Percentiles rank a stretch among this genome's conserved stretches.
Evolutionary conservation across 2,888 invertebrate species (phyloP).

Genomic region (Trissolcus japonicus): DNA sequence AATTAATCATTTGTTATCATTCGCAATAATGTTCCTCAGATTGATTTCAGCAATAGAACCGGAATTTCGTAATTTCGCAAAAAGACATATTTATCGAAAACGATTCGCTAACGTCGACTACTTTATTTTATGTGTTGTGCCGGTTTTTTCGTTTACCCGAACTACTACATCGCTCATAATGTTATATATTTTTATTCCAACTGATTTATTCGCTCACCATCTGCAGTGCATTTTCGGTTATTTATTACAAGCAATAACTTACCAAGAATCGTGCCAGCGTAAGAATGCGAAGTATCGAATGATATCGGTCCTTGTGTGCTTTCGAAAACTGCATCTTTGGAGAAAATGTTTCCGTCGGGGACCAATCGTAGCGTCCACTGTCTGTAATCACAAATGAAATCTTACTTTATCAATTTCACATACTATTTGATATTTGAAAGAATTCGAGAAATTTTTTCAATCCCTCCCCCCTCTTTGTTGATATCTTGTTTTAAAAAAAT

Average conservation of each 20-base stretch:
- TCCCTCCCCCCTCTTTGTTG: too few relatives aligned
- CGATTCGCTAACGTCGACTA: background rate
- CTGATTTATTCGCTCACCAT: slow-evolving; percentile 46
- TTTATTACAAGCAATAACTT: slow-evolving; percentile 60
- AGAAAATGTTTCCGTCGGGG: slow-evolving; percentile 69
- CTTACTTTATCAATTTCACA: background rate
- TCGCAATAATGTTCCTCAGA: too few relatives aligned
- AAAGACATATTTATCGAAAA: slow-evolving; percentile 3
- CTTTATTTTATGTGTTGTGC: slow-evolving; percentile 21
- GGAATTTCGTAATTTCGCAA: too few relatives aligned
- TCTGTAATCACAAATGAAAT: slow-evolving; percentile 61
- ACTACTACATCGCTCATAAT: slow-evolving; percentile 20
- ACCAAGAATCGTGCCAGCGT: slow-evolving; percentile 73
- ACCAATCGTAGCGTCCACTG: slow-evolving; percentile 72
- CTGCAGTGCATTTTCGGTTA: slow-evolving; percentile 44
- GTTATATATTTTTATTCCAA: slow-evolving; percentile 42
- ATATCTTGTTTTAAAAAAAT: too few relatives aligned
- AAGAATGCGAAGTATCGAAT: slow-evolving; percentile 72
- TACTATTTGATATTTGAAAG: background rate
- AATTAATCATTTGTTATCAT: too few relatives aligned
- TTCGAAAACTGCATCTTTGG: slow-evolving; percentile 72
- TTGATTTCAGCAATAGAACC: too few relatives aligned
- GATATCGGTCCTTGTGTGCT: slow-evolving; percentile 69
- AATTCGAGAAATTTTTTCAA: background rate
- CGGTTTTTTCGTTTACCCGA: slow-evolving; percentile 14